Evolutionary conservation across 2,797 vertebrate genomes (phyloP), one percentile per base, ranked within the genome.

Genomic region (Triplophysa bombifrons): DNA sequence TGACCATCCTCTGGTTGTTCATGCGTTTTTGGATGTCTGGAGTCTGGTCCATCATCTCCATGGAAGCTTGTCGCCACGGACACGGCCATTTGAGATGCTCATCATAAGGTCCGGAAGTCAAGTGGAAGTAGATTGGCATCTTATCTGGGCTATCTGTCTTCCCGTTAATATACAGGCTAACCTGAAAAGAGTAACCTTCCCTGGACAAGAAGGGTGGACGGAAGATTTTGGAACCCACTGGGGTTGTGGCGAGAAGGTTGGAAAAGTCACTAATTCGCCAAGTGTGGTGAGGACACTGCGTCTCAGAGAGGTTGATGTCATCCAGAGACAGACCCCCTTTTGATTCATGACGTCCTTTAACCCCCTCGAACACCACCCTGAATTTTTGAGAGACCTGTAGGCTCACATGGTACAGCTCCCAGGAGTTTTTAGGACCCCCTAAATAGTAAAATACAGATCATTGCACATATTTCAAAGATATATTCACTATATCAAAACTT

Each of bases 231-330:
- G 0, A 1, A 4, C 90, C 92, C 17, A 34, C 56, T 51, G 80
- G 79, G 0, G 72, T 91, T 17, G 88, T 87, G 53, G 89, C 65
- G 67, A 95, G 85, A 72, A 95, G 88, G 1, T 77, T 1, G 0
- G 84, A 91, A 22, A 83, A 95, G 89, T 96, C 92, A 60, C 80
- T 90, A 80, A 98, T 93, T 13, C 90, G 93, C 96, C 96, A 98
- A 81, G 92, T 3, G 0, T 96, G 93, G 53, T 96, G 93, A 46
- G 96, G 95, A 76, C 96, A 98, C 55, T 81, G 84, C 1, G 93
- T 93, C 88, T 96, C 95, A 0, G 94, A 96, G 67, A 97, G 90
- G 87, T 96, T 98, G 80, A 98, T 94, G 85, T 98, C 96, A 0
- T 97, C 96, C 51, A 97, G 80, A 25, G 97, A 96, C 66, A 98